These are phyloP conservation scores for Tolmerus cingulatus DNA, from an alignment of 2,888 invertebrate genomes.

Conservation along the genomic window DNA sequence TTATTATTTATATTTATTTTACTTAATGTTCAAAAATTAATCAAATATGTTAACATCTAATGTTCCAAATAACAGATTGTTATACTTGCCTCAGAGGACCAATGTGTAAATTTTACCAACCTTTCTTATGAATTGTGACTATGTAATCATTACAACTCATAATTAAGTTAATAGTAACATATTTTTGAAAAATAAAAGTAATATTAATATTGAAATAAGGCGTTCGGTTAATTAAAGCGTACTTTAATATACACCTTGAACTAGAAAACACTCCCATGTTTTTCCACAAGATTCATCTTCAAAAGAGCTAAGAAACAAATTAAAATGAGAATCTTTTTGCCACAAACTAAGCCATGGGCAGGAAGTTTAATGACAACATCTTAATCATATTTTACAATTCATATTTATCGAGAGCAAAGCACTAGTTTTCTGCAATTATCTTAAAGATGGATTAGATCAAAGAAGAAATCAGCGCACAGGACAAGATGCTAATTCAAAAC, in stretches of 20 bases:
- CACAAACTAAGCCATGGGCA: background rate
- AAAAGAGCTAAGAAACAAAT: background rate
- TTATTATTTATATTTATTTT: no score
- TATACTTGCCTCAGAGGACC: no score
- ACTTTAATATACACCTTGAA: background rate
- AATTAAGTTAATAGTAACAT: no score
- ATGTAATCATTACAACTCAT: no score
- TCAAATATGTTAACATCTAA: no score
- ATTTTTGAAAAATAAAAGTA: no score
- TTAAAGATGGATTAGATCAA: background rate
- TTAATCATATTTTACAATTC: background rate
- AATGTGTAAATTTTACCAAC: no score
- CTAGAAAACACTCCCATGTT: background rate
- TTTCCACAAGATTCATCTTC: background rate
- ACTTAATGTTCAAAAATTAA: no score
- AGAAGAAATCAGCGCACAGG: background rate
- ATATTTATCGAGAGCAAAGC: background rate
- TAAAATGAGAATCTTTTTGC: background rate
- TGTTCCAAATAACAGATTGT: no score
- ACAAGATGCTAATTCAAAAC: background rate
- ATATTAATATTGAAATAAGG: background rate
- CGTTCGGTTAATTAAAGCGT: background rate
- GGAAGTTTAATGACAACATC: background rate
- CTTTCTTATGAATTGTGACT: no score
- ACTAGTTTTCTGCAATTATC: background rate